Percentiles rank a stretch among this genome's conserved stretches.
Conservation (phyloP, 2,113 vertebrate genomes). For the Picathartes gymnocephalus region DNA sequence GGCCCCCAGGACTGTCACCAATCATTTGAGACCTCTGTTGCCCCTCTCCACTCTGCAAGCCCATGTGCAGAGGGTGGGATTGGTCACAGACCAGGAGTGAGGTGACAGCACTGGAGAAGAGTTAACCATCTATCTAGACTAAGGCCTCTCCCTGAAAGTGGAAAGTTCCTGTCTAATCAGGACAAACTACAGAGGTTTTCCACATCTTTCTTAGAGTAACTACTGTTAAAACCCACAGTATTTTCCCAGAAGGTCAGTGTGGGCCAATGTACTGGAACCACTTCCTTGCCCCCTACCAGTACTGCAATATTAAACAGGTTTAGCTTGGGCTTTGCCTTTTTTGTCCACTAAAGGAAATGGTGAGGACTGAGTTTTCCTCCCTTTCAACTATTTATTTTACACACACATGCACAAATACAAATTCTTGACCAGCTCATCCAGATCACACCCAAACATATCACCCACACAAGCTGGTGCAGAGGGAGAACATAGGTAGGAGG, state of each 20-base stretch:
- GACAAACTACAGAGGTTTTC: neutral
- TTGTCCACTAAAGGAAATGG: neutral
- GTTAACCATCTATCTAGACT: neutral
- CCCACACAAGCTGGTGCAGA: neutral
- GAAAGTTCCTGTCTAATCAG: neutral
- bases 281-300: neutral
- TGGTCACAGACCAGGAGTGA: neutral
- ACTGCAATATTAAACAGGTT: neutral
- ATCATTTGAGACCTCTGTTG: neutral
- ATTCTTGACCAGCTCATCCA: neutral
- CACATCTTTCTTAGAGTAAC: neutral
- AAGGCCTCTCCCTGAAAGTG: neutral
- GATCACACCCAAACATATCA: neutral
- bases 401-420: neutral
- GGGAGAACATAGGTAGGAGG: neutral
- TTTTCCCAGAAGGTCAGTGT: neutral
- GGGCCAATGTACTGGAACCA: neutral
- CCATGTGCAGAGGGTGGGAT: neutral
- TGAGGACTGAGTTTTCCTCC: neutral
- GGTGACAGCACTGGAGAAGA: neutral
- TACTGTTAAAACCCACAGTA: neutral
- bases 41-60: neutral
- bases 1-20: neutral
- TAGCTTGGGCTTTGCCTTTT: neutral
- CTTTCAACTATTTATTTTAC: neutral